A percentile compares a stretch with the other conserved stretches of the same genome.
phyloP scores from a whole-genome alignment of 1,140 invertebrate species.

The Calycopis cecrops region DNA sequence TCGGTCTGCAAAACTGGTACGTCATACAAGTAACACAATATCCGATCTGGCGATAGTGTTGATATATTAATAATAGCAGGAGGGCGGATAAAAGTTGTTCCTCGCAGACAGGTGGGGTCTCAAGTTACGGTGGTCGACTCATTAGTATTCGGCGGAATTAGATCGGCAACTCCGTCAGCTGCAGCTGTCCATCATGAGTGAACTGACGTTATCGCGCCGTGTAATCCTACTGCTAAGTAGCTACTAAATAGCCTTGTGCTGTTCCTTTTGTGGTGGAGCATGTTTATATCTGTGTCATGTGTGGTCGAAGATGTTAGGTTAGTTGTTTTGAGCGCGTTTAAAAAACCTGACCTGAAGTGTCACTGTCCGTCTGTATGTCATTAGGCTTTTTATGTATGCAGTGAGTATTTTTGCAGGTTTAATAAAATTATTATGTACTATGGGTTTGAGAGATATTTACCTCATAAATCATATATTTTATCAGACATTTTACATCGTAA shows the following conservation, averaged over 20 bases:
- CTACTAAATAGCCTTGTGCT: conserved; percentile 21
- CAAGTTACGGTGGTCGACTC: conserved; percentile 52
- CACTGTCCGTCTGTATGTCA: no score
- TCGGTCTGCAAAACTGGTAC: not conserved
- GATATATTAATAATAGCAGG: conserved; percentile 64
- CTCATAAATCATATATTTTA: no score
- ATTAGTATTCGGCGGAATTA: conserved; percentile 64
- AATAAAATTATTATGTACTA: no score
- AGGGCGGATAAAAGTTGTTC: conserved; percentile 67
- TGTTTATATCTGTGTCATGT: conserved; percentile 6
- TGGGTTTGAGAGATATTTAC: no score
- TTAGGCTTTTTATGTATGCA: no score
- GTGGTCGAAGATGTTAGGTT: not conserved
- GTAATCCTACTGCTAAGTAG: conserved; percentile 36
- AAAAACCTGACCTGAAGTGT: no score
- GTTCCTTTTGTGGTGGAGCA: not conserved
- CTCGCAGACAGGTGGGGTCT: conserved; percentile 64
- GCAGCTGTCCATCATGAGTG: conserved; percentile 42
- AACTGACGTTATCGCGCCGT: conserved; percentile 35
- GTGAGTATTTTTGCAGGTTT: no score
- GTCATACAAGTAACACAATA: conserved; percentile 59
- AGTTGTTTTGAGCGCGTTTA: no score
- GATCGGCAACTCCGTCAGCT: conserved; percentile 36
- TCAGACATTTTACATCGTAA: no score
- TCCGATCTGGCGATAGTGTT: conserved; percentile 57